Base-by-base conservation (phyloP, 2,113 vertebrate genomes). In the Gallinago undulata region DNA sequence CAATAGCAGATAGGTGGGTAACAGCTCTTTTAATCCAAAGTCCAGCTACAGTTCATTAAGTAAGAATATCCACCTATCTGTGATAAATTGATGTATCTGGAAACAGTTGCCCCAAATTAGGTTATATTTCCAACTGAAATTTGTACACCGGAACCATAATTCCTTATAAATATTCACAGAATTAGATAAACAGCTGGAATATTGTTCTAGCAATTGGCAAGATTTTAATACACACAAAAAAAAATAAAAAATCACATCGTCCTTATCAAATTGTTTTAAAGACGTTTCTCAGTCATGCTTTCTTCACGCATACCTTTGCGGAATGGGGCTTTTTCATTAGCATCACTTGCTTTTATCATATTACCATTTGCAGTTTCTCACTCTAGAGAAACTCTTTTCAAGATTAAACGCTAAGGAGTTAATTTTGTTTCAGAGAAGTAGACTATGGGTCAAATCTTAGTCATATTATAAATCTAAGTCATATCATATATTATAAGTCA, bases 211-310 rank as follows among this genome's bases (percentile, higher is more conserved):
- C 1, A 37, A 55, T 15, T 94, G 55, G 19, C 13, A 91, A 37
- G 4, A 2, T 55, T 75, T 76, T 83, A 17, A 14, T 23, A 30
- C 6, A 57, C 2, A 50, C 13, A 11, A 19, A 10, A 9, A 19
- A 19, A 31, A 51, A n/a, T n/a, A n/a, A 51, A 27, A 27, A 13
- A 30, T 1, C 4, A 4, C 2, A 24, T 23, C 11, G 14, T 15
- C 3, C 3, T n/a, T 28, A 51, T 19, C 4, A 51, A 69, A 47
- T 25, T 0, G 0, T 28, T 47, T 53, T 35, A 3, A 22, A 67
- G 33, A 19, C 11, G 17, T 31, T 86, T 64, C 28, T 78, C 6
- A 39, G 28, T 53, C 31, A 39, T 39, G 2, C 2, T 78, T 43
- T 75, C n/a, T 72, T 72, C 51, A 39, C 13, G 25, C 3, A 80